A percentile compares a stretch with the other conserved stretches of the same genome.
These are phyloP conservation scores for Erebia ligea DNA, from an alignment of 2,888 invertebrate species.

Conservation along the genomic window DNA sequence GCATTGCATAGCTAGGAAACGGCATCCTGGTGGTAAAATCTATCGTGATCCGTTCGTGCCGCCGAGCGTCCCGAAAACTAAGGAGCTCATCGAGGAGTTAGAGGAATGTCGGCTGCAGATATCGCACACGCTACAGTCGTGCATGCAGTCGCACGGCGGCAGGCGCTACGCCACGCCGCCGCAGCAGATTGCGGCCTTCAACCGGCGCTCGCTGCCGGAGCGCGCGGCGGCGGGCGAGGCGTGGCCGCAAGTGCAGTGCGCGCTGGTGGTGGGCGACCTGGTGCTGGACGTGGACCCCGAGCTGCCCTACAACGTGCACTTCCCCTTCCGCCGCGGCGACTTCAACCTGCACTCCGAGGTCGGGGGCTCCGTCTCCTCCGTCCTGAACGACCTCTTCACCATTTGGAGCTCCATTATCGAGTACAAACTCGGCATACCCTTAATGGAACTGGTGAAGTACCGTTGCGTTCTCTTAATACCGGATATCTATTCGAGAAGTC, in stretches of 20 bases:
- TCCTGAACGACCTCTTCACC: slow-evolving; percentile 92
- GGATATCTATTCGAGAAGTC: slow-evolving; percentile 93
- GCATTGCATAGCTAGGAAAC: slow-evolving; percentile 92
- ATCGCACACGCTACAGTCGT: slow-evolving; percentile 93
- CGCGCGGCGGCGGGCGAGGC: slow-evolving; percentile 81
- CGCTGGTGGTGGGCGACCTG: slow-evolving; percentile 90
- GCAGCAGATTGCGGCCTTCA: slow-evolving; percentile 94
- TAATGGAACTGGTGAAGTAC: slow-evolving; percentile 88
- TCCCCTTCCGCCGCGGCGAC: slow-evolving; percentile 94
- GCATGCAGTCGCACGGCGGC: slow-evolving; percentile 91
- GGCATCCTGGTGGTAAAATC: slow-evolving; percentile 78
- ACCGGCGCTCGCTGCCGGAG: slow-evolving; percentile 90
- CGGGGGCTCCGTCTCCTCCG: slow-evolving; percentile 93
- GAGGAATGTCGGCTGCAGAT: slow-evolving; percentile 93
- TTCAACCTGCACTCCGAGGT: slow-evolving; percentile 92
- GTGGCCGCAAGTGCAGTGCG: slow-evolving; percentile 85
- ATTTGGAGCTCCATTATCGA: slow-evolving; percentile 94
- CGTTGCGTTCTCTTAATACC: slow-evolving; percentile 94
- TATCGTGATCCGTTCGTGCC: slow-evolving; percentile 87
- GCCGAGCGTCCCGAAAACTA: slow-evolving; percentile 84
- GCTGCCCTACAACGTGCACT: slow-evolving; percentile 92
- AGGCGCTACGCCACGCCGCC: slow-evolving; percentile 93
- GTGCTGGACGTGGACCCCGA: slow-evolving; percentile 87
- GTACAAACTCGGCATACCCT: slow-evolving; percentile 89
- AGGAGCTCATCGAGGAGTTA: slow-evolving; percentile 88